Evolutionary conservation across 2,113 vertebrate species (phyloP), one percentile per base, ranked within the genome.

Genomic region (Pachypanchax playfairii): DNA sequence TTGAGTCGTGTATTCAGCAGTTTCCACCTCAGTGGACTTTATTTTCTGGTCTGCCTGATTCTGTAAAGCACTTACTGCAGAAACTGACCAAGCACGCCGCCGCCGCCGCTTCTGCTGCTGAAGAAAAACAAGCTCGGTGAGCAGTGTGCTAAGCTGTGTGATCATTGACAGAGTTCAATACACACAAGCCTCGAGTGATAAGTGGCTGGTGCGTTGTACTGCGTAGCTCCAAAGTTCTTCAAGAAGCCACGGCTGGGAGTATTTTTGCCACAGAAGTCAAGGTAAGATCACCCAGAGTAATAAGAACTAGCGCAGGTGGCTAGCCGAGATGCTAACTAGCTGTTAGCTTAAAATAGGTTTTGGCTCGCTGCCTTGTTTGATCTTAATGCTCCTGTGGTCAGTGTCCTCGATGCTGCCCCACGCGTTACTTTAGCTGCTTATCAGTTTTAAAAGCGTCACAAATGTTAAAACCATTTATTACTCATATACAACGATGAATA

Each of bases 161-260:
- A 82, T 91, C 89, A 90, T 90, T 90, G 89, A 87, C 90, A 91
- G 90, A 87, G 89, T 80, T 90, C 88, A 91, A 43, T 90, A 90
- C 89, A 88, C 90, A 90, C 89, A 56, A 5, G 87, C 87, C 66
- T 31, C 46, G 4, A 62, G 67, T 36, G 56, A 77, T 50, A 74
- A 49, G 60, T 39, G 46, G 55, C 17, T 28, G 28, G 55, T 56
- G 26, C 26, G 31, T 35, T 58, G 47, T 17, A 47, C 36, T 15
- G 35, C 21, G 18, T 18, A 41, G 47, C 13, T 29, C 24, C 1
- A 54, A 21, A 55, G 2, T 21, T 57, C 51, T 38, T 44, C 20
- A 14, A 64, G 35, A 52, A 70, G 31, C 31, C 3, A 50, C 66
- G 22, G 22, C 47, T 18, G 62, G 25, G 48, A 18, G 6, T 24